Conservation (phyloP, 2,113 vertebrate genomes). For the Hyperopisus bebe region DNA sequence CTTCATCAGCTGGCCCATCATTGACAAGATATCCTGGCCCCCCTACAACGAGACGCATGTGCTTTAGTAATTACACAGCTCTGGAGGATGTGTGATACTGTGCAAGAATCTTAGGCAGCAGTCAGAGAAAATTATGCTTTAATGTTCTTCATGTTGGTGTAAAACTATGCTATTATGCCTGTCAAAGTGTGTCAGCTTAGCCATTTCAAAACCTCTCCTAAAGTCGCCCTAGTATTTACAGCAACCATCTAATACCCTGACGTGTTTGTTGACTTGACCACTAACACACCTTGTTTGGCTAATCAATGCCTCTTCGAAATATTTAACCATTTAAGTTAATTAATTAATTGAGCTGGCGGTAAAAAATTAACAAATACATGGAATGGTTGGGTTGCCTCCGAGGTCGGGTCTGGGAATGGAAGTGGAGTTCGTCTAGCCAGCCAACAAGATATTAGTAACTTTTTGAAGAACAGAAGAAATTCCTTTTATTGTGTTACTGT, state of each 20-base stretch:
- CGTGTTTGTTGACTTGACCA: not conserved
- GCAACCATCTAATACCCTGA: not conserved
- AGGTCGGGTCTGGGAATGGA: not conserved
- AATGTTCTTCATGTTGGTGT: not conserved
- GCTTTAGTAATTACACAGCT: not conserved
- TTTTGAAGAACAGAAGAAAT: not conserved
- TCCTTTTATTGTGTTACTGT: not conserved
- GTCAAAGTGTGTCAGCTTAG: not conserved
- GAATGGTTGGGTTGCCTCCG: not conserved
- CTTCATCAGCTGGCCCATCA: slow-evolving; percentile 99
- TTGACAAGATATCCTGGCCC: slow-evolving; percentile 94
- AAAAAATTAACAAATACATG: not conserved
- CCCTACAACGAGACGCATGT: slow-evolving; percentile 60
- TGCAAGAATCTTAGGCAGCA: not conserved
- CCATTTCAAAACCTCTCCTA: not conserved
- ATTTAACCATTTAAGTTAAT: not conserved
- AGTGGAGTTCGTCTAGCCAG: not conserved
- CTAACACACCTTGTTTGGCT: not conserved
- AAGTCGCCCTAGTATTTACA: not conserved
- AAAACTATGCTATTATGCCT: not conserved
- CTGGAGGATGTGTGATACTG: not conserved
- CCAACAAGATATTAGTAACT: not conserved
- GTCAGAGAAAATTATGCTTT: not conserved
- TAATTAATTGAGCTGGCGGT: not conserved
- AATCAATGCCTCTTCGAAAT: not conserved